Evolutionary conservation across 2,888 invertebrate species (phyloP).

Genomic region (Melinopterus prodromus): DNA sequence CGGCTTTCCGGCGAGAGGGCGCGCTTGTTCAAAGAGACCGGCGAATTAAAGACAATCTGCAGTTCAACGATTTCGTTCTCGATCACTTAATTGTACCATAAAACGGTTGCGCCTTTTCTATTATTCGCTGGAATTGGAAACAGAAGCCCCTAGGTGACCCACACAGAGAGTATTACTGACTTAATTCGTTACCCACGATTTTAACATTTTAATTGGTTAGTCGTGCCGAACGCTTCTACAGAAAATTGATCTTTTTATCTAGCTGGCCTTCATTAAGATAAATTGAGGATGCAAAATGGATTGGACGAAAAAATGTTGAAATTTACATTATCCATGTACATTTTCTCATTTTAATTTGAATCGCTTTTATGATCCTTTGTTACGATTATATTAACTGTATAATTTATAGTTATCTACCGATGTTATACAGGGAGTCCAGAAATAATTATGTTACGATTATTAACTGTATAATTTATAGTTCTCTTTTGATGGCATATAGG

Average conservation of each 20-base stretch:
- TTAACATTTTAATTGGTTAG: not conserved
- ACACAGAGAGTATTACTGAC: not conserved
- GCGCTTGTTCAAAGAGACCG: not conserved
- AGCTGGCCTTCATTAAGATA: no score
- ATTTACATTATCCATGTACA: no score
- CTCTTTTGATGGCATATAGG: no score
- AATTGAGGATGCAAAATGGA: no score
- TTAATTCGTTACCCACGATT: not conserved
- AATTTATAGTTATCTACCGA: no score
- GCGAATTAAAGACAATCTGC: not conserved
- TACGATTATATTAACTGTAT: no score
- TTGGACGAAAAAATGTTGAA: no score
- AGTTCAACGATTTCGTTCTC: not conserved
- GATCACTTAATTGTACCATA: conserved; percentile 4
- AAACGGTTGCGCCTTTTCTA: not conserved
- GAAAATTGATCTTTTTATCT: not conserved
- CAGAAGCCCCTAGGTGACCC: conserved; percentile 4
- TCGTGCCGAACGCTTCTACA: not conserved
- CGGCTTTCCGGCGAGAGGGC: not conserved
- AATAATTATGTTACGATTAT: no score
- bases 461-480: no score
- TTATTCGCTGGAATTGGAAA: conserved; percentile 4
- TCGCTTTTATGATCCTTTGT: no score
- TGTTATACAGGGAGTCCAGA: no score
- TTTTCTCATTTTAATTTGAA: no score